phyloP scores from a whole-genome alignment of 2,113 vertebrate species.

The Dryoscopus gambensis region DNA sequence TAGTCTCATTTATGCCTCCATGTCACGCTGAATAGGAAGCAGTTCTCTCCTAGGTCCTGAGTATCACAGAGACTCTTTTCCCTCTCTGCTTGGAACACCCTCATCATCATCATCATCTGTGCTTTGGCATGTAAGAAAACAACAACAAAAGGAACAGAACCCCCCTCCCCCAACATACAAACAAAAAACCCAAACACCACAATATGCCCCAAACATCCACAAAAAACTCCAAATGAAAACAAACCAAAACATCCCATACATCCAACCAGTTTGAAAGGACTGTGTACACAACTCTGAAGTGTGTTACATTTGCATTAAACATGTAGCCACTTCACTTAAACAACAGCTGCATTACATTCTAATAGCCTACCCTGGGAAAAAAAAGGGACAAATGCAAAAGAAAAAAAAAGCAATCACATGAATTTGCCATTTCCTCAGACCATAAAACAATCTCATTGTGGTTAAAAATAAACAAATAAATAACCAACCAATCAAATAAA shows the following conservation, averaged over 20 bases:
- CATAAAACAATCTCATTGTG: neutral
- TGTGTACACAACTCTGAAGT: neutral
- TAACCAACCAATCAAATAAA: neutral
- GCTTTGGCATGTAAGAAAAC: neutral
- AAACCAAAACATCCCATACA: neutral
- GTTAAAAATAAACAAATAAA: neutral
- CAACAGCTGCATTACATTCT: neutral
- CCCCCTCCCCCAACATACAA: neutral
- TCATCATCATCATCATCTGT: neutral
- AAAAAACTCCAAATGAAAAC: neutral
- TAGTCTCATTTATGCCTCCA: neutral
- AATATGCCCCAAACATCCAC: neutral
- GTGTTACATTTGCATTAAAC: neutral
- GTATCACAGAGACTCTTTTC: neutral
- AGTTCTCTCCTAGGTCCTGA: neutral
- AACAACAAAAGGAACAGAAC: neutral
- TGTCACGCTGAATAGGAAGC: neutral
- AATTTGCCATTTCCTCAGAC: neutral
- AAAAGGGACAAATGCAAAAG: neutral
- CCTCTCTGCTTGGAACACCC: neutral
- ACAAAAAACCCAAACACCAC: neutral
- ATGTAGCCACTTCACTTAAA: neutral
- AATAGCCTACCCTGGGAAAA: accelerated
- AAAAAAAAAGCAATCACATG: neutral
- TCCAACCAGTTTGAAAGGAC: neutral